Evolutionary conservation across 2,113 vertebrate species (phyloP).

Genomic region (Phylloscopus trochilus): DNA sequence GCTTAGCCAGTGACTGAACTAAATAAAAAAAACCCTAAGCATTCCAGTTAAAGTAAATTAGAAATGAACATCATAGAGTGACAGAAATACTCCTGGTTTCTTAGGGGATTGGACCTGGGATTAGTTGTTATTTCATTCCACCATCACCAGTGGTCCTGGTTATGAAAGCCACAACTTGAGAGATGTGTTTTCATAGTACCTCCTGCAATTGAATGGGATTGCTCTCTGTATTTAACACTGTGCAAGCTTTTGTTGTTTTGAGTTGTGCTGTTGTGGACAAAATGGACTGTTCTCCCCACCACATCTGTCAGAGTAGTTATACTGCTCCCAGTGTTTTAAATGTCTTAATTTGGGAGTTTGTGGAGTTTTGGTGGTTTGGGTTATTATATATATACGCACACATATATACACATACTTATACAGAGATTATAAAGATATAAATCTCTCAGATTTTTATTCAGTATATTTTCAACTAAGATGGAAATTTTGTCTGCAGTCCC

Average conservation of each 20-base stretch:
- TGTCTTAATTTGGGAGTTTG: neutral
- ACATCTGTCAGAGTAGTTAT: neutral
- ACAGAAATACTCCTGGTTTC: neutral
- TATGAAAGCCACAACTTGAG: neutral
- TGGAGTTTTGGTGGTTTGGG: neutral
- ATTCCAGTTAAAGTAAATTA: neutral
- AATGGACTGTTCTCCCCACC: neutral
- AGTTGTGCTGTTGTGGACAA: neutral
- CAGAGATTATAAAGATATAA: neutral
- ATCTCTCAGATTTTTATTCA: neutral
- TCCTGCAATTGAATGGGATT: neutral
- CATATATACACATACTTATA: too few species aligned
- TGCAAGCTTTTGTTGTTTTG: neutral
- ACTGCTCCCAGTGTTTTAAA: neutral
- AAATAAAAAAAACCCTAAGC: neutral
- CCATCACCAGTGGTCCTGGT: neutral
- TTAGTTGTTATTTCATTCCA: neutral
- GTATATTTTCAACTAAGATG: neutral
- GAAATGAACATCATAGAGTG: neutral
- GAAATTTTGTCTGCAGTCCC: neutral
- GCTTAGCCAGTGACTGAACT: neutral
- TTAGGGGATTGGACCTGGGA: neutral
- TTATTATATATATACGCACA: too few species aligned
- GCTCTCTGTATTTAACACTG: neutral
- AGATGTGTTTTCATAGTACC: neutral